Percentiles rank a stretch among this genome's conserved stretches.
These are phyloP conservation scores for Ceratotherium simum DNA, from an alignment of 2,113 vertebrate genomes.

Conservation along the genomic window DNA sequence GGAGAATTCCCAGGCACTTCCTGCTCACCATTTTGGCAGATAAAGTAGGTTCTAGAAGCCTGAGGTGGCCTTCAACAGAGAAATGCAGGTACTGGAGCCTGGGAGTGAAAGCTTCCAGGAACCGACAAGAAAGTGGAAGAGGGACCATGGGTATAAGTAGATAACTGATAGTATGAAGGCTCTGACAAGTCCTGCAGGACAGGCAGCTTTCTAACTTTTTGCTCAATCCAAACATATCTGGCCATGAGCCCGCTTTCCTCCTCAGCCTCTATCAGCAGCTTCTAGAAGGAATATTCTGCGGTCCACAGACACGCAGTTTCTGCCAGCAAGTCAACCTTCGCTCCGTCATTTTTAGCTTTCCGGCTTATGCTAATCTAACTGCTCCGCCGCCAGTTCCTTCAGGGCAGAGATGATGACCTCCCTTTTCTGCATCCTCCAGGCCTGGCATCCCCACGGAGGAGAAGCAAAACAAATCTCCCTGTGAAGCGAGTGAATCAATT, in stretches of 20 bases:
- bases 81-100: background rate
- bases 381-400: background rate
- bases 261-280: background rate
- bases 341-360: too few relatives aligned
- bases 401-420: background rate
- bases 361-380: background rate
- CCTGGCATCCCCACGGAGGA: background rate
- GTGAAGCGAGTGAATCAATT: background rate
- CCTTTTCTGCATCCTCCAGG: background rate
- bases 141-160: background rate
- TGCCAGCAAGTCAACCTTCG: background rate
- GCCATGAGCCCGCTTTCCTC: background rate
- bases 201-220: background rate
- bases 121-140: background rate
- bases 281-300: background rate
- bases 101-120: background rate
- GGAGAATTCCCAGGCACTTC: background rate
- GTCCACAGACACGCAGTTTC: fast-evolving
- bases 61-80: background rate
- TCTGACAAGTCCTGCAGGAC: background rate
- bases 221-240: background rate
- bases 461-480: background rate
- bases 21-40: background rate
- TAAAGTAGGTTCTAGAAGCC: background rate
- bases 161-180: background rate